phyloP scores from a whole-genome alignment of 1,140 invertebrate species.

The Bactericera cockerelli region DNA sequence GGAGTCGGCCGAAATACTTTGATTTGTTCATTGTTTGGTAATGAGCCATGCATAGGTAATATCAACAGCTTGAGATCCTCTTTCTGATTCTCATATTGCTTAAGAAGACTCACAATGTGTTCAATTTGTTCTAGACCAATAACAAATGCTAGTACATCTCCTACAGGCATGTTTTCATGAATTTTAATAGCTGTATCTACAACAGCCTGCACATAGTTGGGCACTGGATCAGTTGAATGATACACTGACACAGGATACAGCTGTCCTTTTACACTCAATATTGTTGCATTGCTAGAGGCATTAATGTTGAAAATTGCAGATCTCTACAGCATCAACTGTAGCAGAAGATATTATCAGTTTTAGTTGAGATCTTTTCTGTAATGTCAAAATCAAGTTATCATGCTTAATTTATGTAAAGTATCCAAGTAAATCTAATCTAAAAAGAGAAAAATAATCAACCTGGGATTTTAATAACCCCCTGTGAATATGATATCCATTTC shows the following conservation, averaged over 20 bases:
- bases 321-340: constrained; percentile 78
- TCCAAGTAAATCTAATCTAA: too few species aligned
- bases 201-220: constrained; percentile 77
- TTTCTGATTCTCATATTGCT: constrained; percentile 40
- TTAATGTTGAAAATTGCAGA: constrained; percentile 78
- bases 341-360: constrained; percentile 85
- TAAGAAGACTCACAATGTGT: constrained; percentile 47
- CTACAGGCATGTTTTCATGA: constrained; percentile 60
- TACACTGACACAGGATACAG: constrained; percentile 76
- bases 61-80: constrained; percentile 49
- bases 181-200: constrained; percentile 83
- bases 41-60: constrained; percentile 84
- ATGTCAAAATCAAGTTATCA: constrained; percentile 18
- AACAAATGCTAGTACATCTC: constrained; percentile 85
- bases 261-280: constrained; percentile 77
- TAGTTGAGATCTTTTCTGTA: constrained; percentile 66
- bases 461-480: too few species aligned
- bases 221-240: constrained; percentile 69
- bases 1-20: constrained; percentile 71
- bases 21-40: constrained; percentile 68
- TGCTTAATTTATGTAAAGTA: constrained; percentile 13
- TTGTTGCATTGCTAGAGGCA: constrained; percentile 41
- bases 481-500: too few species aligned
- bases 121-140: constrained; percentile 90
- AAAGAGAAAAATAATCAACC: too few species aligned